Conservation (phyloP, 2,888 invertebrate species). For the Criorhina ranunculi region DNA sequence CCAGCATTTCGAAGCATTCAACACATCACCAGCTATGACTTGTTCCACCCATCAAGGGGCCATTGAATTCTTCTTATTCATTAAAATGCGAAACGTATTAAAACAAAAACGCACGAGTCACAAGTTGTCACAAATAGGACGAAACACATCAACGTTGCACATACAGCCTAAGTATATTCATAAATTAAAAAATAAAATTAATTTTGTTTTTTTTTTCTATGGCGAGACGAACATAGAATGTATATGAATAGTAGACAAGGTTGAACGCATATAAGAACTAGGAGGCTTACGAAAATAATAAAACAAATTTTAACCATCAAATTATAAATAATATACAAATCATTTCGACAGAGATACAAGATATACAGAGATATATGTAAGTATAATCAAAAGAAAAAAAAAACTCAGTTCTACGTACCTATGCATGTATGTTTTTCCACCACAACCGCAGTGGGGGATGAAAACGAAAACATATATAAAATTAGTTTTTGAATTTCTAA, state of each 20-base stretch:
- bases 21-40: neutral
- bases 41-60: neutral
- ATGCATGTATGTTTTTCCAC: neutral
- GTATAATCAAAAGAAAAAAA: constrained; percentile 2
- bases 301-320: constrained; percentile 22
- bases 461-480: constrained; percentile 34
- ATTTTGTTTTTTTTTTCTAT: constrained; percentile 51
- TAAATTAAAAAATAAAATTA: constrained; percentile 17
- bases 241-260: constrained; percentile 53
- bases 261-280: constrained; percentile 9
- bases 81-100: neutral
- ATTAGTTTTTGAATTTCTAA: constrained; percentile 60
- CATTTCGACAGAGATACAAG: constrained; percentile 7
- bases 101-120: neutral
- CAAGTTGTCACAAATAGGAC: constrained; percentile 1
- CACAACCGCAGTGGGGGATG: constrained; percentile 38
- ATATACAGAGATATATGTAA: no score
- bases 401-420: constrained; percentile 9
- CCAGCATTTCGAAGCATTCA: neutral
- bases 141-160: neutral
- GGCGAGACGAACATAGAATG: constrained; percentile 52
- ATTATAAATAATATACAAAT: constrained; percentile 34
- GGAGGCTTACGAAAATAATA: neutral
- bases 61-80: neutral
- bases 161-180: constrained; percentile 1